phyloP scores from a whole-genome alignment of 2,888 invertebrate genomes.

The Tipula confusa region DNA sequence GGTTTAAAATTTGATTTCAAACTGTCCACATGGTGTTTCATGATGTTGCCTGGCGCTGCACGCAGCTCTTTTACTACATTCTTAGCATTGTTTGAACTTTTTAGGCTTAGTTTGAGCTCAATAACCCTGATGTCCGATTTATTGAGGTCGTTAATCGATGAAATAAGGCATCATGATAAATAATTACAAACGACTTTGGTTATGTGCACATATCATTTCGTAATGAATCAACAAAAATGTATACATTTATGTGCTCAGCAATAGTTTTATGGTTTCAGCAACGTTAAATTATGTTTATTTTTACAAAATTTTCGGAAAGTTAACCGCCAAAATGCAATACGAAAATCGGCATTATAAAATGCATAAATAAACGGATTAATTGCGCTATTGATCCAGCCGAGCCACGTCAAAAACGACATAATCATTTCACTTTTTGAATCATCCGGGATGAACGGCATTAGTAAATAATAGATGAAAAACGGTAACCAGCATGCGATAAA shows the following conservation, averaged over 20 bases:
- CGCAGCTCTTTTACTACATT: not conserved
- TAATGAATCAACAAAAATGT: not conserved
- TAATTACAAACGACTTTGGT: not conserved
- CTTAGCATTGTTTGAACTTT: no score
- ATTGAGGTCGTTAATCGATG: no score
- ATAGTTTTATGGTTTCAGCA: not conserved
- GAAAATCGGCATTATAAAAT: constrained; percentile 82
- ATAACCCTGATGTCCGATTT: no score
- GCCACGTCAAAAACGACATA: constrained; percentile 76
- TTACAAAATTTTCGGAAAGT: constrained; percentile 52
- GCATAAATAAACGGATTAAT: constrained; percentile 90
- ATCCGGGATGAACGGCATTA: constrained; percentile 70
- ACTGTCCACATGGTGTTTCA: not conserved
- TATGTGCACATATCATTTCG: no score
- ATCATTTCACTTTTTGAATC: constrained; percentile 59
- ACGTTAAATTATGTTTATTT: constrained; percentile 33
- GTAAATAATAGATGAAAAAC: constrained; percentile 76
- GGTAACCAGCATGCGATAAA: constrained; percentile 86
- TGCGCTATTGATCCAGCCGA: constrained; percentile 86
- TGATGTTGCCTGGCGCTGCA: not conserved
- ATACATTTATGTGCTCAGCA: not conserved
- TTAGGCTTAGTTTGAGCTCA: no score
- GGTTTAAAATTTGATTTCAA: not conserved
- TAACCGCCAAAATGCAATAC: constrained; percentile 79
- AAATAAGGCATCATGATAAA: not conserved